Evolutionary conservation across 2,113 vertebrate species (phyloP).

Genomic region (Cinclus cinclus): DNA sequence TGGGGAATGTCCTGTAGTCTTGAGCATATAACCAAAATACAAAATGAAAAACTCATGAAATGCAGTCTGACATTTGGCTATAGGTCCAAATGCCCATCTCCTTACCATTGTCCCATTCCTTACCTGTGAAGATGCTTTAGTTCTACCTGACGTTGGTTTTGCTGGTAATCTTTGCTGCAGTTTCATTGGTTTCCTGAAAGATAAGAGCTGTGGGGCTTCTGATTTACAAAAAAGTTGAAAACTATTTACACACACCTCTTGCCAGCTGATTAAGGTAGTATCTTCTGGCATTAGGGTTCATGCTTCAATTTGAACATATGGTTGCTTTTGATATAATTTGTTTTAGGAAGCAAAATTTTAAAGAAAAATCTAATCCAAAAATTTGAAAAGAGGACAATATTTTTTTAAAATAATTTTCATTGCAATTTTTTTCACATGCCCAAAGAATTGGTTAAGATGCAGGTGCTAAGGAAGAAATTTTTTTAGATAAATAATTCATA

Average conservation of each 20-base stretch:
- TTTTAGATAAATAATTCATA: conserved; percentile 44
- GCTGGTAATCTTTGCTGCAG: not conserved
- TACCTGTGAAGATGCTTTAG: not conserved
- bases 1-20: not conserved
- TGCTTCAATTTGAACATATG: not conserved
- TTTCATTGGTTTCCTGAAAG: not conserved
- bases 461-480: conserved; percentile 2
- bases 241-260: not conserved
- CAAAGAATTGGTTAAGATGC: not conserved
- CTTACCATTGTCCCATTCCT: not conserved
- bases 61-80: not conserved
- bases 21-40: not conserved
- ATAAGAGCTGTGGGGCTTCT: not conserved
- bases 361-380: not conserved
- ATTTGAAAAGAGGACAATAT: not conserved
- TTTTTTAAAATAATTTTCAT: not conserved
- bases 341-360: not conserved
- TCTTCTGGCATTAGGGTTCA: not conserved
- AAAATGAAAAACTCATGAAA: not conserved
- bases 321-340: not conserved
- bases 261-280: not conserved
- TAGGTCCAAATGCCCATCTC: not conserved
- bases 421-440: not conserved
- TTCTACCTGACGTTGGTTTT: not conserved
- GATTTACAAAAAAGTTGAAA: not conserved